Base-by-base conservation (phyloP, 1,140 invertebrate genomes). In the Sitobion miscanthi region DNA sequence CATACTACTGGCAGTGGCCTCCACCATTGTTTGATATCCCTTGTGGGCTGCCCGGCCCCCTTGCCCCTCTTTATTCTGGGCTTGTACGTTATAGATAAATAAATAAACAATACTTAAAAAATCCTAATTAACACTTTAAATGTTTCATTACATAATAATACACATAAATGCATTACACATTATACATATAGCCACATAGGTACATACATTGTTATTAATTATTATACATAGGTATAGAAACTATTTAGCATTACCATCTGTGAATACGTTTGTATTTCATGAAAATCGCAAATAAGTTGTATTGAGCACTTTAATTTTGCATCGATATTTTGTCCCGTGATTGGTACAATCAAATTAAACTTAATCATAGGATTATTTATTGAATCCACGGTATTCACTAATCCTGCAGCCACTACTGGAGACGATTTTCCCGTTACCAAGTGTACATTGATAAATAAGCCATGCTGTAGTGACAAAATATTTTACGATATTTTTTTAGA, bases 221-320 rank as follows among this genome's bases (percentile, higher is more conserved):
- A 21, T 54, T n/a, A 69, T n/a, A 69, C 57, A 9, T 69, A 30
- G 8, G 9, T 30, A 62, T 62, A 69, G 62, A 14, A 77, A 77
- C n/a, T 69, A 49, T 9, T 52, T 82, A 83, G 14, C 11, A 2
- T 49, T 49, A 82, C 62, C 47, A 91, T 91, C 82, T 91, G 69
- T 38, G 30, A 91, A 82, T 91, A 91, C 82, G 57, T 57, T 85
- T 85, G 82, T 57, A 93, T 20, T 25, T 93, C 91, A 21, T 86
- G 77, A 21, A n/a, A 93, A 42, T 93, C 77, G 49, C 91, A 93
- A 42, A 93, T 54, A n/a, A 93, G 91, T 85, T 93, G 82, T 42
- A 93, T 52, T 54, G 91, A 85, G 42, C 91, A 93, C 30, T 93
- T 93, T 9, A 93, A 52, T 86, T 93, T 93, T 30, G 91, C 91